Conservation (phyloP, 2,888 invertebrate genomes). For the Trissolcus japonicus region DNA sequence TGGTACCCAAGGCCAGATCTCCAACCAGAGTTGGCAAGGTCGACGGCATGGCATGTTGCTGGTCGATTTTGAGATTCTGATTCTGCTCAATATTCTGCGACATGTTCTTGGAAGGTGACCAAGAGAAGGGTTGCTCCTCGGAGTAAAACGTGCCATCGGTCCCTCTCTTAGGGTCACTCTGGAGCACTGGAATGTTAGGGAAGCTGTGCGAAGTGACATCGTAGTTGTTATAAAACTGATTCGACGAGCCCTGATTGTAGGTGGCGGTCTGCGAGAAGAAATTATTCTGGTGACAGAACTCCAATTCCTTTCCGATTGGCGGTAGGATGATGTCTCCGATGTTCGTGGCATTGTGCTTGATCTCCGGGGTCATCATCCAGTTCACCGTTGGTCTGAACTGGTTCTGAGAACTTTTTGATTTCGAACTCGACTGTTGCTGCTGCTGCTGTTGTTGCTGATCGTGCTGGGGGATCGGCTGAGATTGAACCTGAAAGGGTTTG, state of each 20-base stretch:
- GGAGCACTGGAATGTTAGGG: constrained; percentile 70
- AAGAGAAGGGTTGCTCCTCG: constrained; percentile 78
- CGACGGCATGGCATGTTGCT: constrained; percentile 76
- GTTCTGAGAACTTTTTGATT: constrained; percentile 70
- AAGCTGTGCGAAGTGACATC: constrained; percentile 70
- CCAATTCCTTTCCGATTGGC: constrained; percentile 75
- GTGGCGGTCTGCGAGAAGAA: constrained; percentile 70
- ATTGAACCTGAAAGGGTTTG: constrained; percentile 68
- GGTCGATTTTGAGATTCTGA: constrained; percentile 67
- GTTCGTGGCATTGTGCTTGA: constrained; percentile 72
- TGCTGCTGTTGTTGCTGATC: constrained; percentile 58
- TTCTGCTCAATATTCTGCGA: constrained; percentile 73
- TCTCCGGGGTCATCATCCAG: constrained; percentile 81
- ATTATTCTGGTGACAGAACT: constrained; percentile 72
- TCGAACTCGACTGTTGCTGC: constrained; percentile 32
- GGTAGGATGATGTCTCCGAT: constrained; percentile 76
- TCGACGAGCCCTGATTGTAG: constrained; percentile 71
- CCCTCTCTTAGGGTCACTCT: constrained; percentile 68
- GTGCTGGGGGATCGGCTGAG: constrained; percentile 66
- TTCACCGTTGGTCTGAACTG: constrained; percentile 78
- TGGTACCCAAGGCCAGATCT: constrained; percentile 78
- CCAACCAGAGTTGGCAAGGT: constrained; percentile 81
- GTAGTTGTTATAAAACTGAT: constrained; percentile 75
- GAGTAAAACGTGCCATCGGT: constrained; percentile 66
- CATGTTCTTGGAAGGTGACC: constrained; percentile 79